These are phyloP conservation scores for Ctenodactylus gundi DNA, from an alignment of 2,113 vertebrate species.

Conservation along the genomic window DNA sequence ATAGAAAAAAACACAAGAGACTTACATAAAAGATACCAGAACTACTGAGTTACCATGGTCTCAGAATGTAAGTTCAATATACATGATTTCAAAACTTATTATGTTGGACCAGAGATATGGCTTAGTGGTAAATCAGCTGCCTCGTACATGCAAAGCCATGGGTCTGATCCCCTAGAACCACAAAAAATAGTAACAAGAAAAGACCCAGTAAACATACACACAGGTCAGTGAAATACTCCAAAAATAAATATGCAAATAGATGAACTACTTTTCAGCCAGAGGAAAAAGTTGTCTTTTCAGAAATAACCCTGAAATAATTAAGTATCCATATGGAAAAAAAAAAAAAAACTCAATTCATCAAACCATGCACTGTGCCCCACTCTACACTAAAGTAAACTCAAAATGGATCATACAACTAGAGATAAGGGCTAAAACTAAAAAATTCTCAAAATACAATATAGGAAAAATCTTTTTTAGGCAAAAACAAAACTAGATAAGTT, in stretches of 20 bases:
- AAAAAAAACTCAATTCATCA: not conserved
- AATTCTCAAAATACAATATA: not conserved
- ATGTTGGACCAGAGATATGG: not conserved
- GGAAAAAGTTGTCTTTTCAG: not conserved
- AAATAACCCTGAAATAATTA: not conserved
- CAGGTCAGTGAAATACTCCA: conserved; percentile 2
- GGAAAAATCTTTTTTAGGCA: not conserved
- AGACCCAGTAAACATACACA: not conserved
- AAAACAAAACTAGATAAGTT: not conserved
- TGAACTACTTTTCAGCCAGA: conserved; percentile 16
- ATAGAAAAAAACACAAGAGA: conserved; percentile 14
- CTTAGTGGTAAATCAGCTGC: not conserved
- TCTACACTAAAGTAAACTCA: conserved; percentile 13
- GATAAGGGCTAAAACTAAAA: not conserved
- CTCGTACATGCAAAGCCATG: not conserved
- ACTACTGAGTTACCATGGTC: conserved; percentile 6
- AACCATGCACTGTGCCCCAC: too few relatives aligned
- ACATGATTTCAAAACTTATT: conserved; percentile 21
- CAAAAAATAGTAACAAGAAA: not conserved
- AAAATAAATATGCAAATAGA: not conserved
- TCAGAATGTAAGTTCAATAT: conserved; percentile 10
- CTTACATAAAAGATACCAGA: not conserved
- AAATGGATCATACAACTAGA: not conserved
- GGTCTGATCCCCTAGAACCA: too few relatives aligned
- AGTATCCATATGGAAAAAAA: not conserved